Evolutionary conservation across 2,113 vertebrate species (phyloP), one percentile per base, ranked within the genome.

Genomic region (Collichthys lucidus): DNA sequence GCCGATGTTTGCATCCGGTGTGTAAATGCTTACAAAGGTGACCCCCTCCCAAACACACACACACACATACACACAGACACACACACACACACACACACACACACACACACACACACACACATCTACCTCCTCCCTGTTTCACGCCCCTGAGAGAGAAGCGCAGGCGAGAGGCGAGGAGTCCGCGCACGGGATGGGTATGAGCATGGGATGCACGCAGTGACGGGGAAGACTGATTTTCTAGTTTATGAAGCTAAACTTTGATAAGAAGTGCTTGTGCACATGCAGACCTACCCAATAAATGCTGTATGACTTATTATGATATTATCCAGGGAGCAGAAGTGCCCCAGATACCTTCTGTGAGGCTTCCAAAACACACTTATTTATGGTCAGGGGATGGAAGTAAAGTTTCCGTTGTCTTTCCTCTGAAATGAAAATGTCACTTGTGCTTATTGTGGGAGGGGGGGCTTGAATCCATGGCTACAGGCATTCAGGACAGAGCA

Each of bases 361-460:
- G 4, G 4, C 12, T 42, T 42, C 8, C 52, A 46, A 66, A 66
- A 66, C 50, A 26, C 9, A 20, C 17, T 10, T 55, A 26, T 29
- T 65, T 15, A 55, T 3, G 22, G 10, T 16, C 35, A 5, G 16
- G 17, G 17, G 42, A 59, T 59, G 26, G 17, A 40, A 24, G 53
- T 5, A 29, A 80, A n/a, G 24, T 72, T 66, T 31, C 17, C 9
- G 12, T 50, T 72, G 49, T n/a, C 12, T 76, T 65, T 65, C 57
- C 44, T 31, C 19, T 72, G 24, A 64, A 76, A 71, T 75, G 47
- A 83, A 82, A 84, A 85, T 73, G 40, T 49, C 79, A 77, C 47
- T 86, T 50, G 61, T 80, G 79, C 79, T 67, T 79, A 79, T 62
- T 84, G 35, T 85, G 74, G 60, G 69, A 70, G 47, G 35, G 63